Conservation (phyloP, 2,888 invertebrate genomes). For the Gortyna flavago region DNA sequence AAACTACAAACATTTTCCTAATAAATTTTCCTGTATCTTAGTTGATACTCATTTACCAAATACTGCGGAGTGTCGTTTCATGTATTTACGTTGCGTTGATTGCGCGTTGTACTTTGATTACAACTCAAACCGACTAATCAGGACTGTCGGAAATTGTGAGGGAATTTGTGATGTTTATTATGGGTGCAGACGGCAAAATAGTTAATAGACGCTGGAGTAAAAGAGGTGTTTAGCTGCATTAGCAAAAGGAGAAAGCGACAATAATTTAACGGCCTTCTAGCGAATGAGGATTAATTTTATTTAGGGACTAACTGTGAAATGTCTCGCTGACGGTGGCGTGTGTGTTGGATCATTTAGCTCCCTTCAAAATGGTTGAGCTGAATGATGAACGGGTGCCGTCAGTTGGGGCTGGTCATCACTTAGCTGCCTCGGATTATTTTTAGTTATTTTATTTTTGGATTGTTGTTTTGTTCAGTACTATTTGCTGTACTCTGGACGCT, state of each 20-base stretch:
- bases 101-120: conserved; percentile 44
- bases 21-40: background rate
- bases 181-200: background rate
- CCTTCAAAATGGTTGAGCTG: too few relatives aligned
- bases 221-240: background rate
- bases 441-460: too few relatives aligned
- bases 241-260: background rate
- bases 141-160: conserved; percentile 20
- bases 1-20: background rate
- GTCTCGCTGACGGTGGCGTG: too few relatives aligned
- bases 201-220: background rate
- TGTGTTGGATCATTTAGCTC: too few relatives aligned
- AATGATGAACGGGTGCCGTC: too few relatives aligned
- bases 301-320: too few relatives aligned
- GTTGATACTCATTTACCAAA: background rate
- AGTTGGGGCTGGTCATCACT: too few relatives aligned
- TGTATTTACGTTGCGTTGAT: conserved; percentile 52
- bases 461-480: too few relatives aligned
- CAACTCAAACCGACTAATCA: conserved; percentile 43
- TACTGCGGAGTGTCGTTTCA: background rate
- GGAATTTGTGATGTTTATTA: conserved; percentile 24
- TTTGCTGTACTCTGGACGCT: too few relatives aligned
- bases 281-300: background rate
- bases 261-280: background rate
- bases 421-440: too few relatives aligned